These are phyloP conservation scores for Betta splendens DNA, from an alignment of 2,797 vertebrate species.

Conservation along the genomic window DNA sequence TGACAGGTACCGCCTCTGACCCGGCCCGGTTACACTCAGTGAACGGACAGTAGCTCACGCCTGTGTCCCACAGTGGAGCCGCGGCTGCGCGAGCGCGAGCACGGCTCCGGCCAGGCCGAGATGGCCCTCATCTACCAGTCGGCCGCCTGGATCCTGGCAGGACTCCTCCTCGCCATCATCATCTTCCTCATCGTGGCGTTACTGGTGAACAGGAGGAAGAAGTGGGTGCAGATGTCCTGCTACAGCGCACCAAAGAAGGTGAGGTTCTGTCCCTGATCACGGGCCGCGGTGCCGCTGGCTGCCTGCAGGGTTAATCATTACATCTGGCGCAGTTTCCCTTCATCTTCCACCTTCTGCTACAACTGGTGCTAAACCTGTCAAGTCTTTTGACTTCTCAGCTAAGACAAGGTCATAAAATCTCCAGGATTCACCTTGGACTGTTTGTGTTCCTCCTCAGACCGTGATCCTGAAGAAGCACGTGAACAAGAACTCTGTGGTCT, in stretches of 20 bases:
- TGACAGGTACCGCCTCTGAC: slow-evolving; percentile 80
- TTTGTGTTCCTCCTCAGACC: slow-evolving; percentile 61
- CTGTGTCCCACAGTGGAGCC: slow-evolving; percentile 64
- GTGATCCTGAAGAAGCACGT: slow-evolving; percentile 86
- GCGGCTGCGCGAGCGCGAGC: slow-evolving; percentile 57
- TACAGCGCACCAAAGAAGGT: slow-evolving; percentile 87
- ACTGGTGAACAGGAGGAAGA: slow-evolving; percentile 84
- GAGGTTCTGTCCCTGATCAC: too few species aligned
- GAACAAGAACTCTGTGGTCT: slow-evolving; percentile 83
- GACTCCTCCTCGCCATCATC: slow-evolving; percentile 83
- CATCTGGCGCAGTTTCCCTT: slow-evolving; percentile 24
- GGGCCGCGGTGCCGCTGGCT: neutral
- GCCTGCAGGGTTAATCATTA: slow-evolving; percentile 8
- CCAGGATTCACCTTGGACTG: slow-evolving; percentile 19
- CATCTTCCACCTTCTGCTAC: slow-evolving; percentile 36
- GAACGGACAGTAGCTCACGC: slow-evolving; percentile 17
- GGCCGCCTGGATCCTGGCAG: slow-evolving; percentile 85
- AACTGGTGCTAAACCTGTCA: slow-evolving; percentile 36
- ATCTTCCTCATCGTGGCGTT: slow-evolving; percentile 80
- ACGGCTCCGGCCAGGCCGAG: slow-evolving; percentile 76
- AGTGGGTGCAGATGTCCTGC: slow-evolving; percentile 87
- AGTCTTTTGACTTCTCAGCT: slow-evolving; percentile 26
- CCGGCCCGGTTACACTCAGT: slow-evolving; percentile 34
- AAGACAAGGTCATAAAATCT: slow-evolving; percentile 33
- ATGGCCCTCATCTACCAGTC: slow-evolving; percentile 86